A percentile compares a stretch with the other conserved stretches of the same genome.
phyloP scores from a whole-genome alignment of 2,888 invertebrate genomes.

The Selenia dentaria region DNA sequence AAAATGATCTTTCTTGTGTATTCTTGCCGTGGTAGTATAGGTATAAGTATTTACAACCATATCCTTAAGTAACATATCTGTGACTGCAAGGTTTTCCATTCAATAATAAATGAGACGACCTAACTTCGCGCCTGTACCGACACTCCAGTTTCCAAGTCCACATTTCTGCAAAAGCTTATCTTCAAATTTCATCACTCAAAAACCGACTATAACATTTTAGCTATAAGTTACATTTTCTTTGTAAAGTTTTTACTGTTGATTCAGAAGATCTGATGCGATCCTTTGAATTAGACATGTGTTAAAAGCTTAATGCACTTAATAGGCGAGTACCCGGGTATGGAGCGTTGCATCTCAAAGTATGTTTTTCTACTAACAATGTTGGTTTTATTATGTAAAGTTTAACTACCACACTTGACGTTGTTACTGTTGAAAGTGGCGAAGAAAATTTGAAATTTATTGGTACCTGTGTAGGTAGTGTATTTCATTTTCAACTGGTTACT shows the following conservation, averaged over 20 bases:
- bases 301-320: conserved; percentile 79
- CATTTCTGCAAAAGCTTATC: conserved; percentile 60
- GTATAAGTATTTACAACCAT: too few relatives aligned
- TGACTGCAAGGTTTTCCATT: conserved; percentile 61
- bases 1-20: too few relatives aligned
- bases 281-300: conserved; percentile 79
- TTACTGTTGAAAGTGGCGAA: too few relatives aligned
- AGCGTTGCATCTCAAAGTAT: conserved; percentile 44
- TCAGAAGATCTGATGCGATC: conserved; percentile 46
- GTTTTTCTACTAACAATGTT: conserved; percentile 45
- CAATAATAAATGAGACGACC: conserved; percentile 82
- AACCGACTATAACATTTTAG: conserved; percentile 31
- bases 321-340: conserved; percentile 54
- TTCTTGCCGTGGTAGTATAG: too few relatives aligned
- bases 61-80: not conserved
- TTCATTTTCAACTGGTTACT: too few relatives aligned
- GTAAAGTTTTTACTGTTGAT: conserved; percentile 14
- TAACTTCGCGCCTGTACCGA: conserved; percentile 74
- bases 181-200: conserved; percentile 34
- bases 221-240: conserved; percentile 32
- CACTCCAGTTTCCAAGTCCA: conserved; percentile 64
- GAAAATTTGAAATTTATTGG: too few relatives aligned
- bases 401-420: conserved; percentile 4
- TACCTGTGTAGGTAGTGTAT: too few relatives aligned
- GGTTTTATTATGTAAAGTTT: conserved; percentile 28